These are phyloP conservation scores for Homarus gammarus DNA, from an alignment of 2,888 invertebrate species.

Conservation along the genomic window DNA sequence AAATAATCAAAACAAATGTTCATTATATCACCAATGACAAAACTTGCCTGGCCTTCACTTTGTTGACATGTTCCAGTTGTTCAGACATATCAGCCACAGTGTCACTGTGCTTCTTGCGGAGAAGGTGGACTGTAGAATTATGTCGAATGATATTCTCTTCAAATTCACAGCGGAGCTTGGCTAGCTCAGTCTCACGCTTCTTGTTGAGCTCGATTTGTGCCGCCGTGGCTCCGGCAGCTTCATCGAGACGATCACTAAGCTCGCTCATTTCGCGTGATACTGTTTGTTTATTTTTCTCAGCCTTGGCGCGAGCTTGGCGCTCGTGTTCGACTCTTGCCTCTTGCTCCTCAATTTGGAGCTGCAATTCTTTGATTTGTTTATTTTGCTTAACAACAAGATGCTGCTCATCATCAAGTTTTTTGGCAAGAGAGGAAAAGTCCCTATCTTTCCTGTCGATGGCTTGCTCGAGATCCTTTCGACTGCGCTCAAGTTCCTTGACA, in stretches of 20 bases:
- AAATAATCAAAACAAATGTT: background rate
- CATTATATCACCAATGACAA: background rate
- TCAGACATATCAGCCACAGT: constrained; percentile 99
- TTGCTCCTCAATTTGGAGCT: constrained; percentile 98
- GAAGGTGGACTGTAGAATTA: constrained; percentile 95
- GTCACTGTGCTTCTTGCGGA: constrained; percentile 99
- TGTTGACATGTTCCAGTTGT: constrained; percentile 99
- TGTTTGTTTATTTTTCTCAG: constrained; percentile 92
- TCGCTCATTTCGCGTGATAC: constrained; percentile 98
- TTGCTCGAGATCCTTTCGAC: constrained; percentile 98
- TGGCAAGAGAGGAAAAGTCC: constrained; percentile 97
- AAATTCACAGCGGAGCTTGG: constrained; percentile 98
- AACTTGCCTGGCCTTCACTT: constrained; percentile 97
- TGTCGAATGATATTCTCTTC: constrained; percentile 99
- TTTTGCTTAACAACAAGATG: constrained; percentile 97
- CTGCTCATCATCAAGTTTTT: constrained; percentile 98
- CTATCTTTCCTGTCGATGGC: constrained; percentile 99
- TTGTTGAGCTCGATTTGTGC: constrained; percentile 99
- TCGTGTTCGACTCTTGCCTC: constrained; percentile 99
- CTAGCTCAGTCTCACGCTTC: constrained; percentile 99
- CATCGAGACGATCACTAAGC: constrained; percentile 97
- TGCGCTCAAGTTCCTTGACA: constrained; percentile 96
- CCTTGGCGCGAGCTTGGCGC: constrained; percentile 95
- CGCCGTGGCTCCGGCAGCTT: constrained; percentile 99
- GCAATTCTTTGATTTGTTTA: constrained; percentile 99